Evolutionary conservation across 2,888 invertebrate species (phyloP), one percentile per base, ranked within the genome.

Genomic region (Thera britannica): DNA sequence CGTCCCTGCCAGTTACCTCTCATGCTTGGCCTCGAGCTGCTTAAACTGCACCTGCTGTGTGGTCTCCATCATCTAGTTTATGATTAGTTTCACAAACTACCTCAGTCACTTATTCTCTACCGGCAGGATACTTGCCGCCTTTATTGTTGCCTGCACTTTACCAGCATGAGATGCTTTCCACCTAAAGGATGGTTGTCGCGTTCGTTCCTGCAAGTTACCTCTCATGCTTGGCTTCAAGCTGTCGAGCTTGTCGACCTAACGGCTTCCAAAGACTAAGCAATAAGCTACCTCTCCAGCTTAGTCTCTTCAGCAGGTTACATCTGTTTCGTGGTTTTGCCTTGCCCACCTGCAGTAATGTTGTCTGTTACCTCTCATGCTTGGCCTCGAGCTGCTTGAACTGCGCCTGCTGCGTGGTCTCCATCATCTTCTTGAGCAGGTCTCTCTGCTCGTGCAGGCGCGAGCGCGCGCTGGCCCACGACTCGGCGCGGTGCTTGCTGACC

Each of bases 321-420:
- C n/a, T n/a, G n/a, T n/a, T n/a, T n/a, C n/a, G n/a, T n/a, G n/a
- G n/a, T n/a, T n/a, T n/a, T n/a, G n/a, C n/a, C n/a, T n/a, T n/a
- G n/a, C n/a, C n/a, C n/a, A n/a, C n/a, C n/a, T 11, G 12, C 41
- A 5, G 8, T 11, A 3, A 98, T 89, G 95, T 93, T 61, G 36
- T 12, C 23, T 60, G 35, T 46, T 61, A 96, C 96, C 96, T 95
- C 79, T 98, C 98, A 84, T 98, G 98, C 81, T 97, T 97, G 5
- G 95, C 96, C 82, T 98, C 97, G 2, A 99, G 92, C 86, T 98
- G 98, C 85, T 98, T 98, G 89, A 98, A 95, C 89, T 98, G 98
- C 9, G 95, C 94, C 62, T 95, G 95, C 87, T 99, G 99, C 34
- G 97, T 96, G 38, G 95, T 90, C 79, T 97, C 95, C 96, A 98